phyloP scores from a whole-genome alignment of 1,140 invertebrate genomes.

The Triops longicaudatus region DNA sequence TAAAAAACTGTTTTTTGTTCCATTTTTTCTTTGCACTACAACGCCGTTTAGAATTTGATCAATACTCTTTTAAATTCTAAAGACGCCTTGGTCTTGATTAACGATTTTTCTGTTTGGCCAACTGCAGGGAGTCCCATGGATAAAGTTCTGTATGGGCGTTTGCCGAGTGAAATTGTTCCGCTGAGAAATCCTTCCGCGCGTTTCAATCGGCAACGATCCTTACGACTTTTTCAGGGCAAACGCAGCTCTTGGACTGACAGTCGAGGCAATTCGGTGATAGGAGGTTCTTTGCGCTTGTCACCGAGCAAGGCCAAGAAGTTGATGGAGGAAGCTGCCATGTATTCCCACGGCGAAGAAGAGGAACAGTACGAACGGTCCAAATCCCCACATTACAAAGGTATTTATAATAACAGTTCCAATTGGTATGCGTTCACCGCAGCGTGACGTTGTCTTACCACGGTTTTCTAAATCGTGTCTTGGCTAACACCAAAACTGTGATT shows the following conservation, averaged over 20 bases:
- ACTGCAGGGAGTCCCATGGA: slow-evolving; percentile 21
- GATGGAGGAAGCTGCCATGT: slow-evolving; percentile 24
- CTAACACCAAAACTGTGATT: no score
- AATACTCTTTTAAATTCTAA: no score
- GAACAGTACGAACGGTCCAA: slow-evolving; percentile 19
- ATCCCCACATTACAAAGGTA: slow-evolving; percentile 17
- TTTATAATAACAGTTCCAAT: slow-evolving; percentile 16
- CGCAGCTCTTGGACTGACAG: slow-evolving; percentile 25
- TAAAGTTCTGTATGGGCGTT: slow-evolving; percentile 23
- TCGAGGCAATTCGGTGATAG: slow-evolving; percentile 7
- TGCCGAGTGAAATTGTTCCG: background rate
- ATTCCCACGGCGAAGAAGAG: slow-evolving; percentile 24
- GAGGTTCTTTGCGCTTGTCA: slow-evolving; percentile 28
- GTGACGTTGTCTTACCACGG: background rate
- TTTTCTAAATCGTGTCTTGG: background rate
- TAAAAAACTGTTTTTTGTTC: no score
- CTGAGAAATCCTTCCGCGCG: background rate
- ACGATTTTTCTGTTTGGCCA: background rate
- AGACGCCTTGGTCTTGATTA: background rate
- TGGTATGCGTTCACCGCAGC: background rate
- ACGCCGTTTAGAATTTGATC: no score
- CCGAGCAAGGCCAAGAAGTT: slow-evolving; percentile 28
- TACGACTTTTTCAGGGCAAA: slow-evolving; percentile 26
- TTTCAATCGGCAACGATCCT: slow-evolving; percentile 24
- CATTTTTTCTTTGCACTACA: no score